Conservation (phyloP, 2,888 invertebrate genomes). For the Machimus rusticus region DNA sequence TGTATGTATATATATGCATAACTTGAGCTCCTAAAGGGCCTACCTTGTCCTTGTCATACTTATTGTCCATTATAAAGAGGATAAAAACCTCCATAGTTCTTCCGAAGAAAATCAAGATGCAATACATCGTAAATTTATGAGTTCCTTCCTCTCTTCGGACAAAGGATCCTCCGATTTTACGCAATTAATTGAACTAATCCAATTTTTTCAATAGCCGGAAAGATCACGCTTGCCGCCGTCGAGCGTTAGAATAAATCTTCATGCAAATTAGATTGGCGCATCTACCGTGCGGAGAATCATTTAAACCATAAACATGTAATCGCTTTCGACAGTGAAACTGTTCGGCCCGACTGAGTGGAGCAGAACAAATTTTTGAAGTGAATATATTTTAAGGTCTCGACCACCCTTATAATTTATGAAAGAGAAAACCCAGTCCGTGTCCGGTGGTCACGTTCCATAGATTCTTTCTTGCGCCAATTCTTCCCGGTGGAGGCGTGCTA, state of each 20-base stretch:
- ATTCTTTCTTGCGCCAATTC: conserved; percentile 2
- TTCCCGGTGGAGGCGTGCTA: conserved; percentile 3
- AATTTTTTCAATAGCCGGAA: neutral
- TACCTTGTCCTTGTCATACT: too few species aligned
- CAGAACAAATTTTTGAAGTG: neutral
- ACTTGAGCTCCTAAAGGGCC: too few species aligned
- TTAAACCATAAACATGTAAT: neutral
- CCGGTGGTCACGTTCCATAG: conserved; percentile 1
- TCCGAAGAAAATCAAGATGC: neutral
- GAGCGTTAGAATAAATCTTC: conserved; percentile 3
- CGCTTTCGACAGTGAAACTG: conserved; percentile 20
- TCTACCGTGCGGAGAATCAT: neutral
- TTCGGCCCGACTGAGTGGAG: neutral
- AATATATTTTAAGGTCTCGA: neutral
- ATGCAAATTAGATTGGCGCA: conserved; percentile 7
- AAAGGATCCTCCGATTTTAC: neutral
- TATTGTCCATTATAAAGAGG: too few species aligned
- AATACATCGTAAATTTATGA: neutral
- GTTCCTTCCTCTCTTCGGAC: neutral
- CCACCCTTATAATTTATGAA: conserved; percentile 21
- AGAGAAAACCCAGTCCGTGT: conserved; percentile 15
- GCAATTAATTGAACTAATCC: neutral
- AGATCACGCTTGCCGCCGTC: neutral
- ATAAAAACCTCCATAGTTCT: too few species aligned
- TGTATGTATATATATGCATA: too few species aligned